Conservation (phyloP, 2,797 vertebrate species). For the Nyctalus aviator region DNA sequence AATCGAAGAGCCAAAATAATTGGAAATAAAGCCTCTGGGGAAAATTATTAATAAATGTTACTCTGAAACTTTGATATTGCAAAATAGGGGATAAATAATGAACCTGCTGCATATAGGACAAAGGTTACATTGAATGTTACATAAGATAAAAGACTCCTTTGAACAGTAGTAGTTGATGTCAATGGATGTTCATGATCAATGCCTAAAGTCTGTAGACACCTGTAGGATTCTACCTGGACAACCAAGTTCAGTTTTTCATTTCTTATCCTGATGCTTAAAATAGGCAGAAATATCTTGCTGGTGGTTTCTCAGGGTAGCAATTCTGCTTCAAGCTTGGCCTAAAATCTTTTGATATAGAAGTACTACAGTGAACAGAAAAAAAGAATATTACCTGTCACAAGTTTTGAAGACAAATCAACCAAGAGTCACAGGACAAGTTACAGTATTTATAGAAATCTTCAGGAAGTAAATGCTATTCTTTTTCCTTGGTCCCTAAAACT, state of each 20-base stretch:
- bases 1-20: neutral
- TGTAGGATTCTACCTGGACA: neutral
- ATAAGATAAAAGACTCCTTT: neutral
- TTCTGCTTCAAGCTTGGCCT: neutral
- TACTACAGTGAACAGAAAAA: neutral
- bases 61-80: conserved; percentile 2
- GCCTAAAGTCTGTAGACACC: neutral
- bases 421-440: neutral
- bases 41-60: neutral
- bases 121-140: neutral
- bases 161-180: neutral
- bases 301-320: neutral
- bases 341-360: neutral
- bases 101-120: neutral
- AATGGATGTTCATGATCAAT: neutral
- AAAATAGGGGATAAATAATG: neutral
- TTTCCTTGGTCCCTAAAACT: neutral
- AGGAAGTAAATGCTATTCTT: neutral
- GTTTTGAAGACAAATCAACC: neutral
- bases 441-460: neutral
- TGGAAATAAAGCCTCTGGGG: neutral
- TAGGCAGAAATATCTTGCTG: neutral
- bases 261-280: conserved; percentile 24
- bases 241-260: neutral
- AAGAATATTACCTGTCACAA: neutral